Evolutionary conservation across 2,888 invertebrate genomes (phyloP), one percentile per base, ranked within the genome.

Genomic region (Scaptomyza reducta): DNA sequence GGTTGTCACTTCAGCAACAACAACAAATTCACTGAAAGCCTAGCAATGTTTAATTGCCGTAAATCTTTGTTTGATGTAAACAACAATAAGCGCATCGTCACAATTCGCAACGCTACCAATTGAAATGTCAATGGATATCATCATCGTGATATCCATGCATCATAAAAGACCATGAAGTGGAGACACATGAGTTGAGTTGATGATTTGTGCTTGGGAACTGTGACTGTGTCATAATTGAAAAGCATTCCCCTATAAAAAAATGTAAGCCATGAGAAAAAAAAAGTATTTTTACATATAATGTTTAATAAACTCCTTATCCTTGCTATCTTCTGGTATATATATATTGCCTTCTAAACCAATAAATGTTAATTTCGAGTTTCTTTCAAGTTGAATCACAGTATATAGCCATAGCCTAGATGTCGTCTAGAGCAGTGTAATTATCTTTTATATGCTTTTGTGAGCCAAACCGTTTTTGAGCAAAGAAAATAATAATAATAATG

Each of bases 1-100:
- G 88, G 79, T 79, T 87, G 81, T 81, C 76, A 79, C 82, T 79
- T 79, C 64, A 46, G 44, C 44, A 31, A 16, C 9, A 51, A 25
- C 41, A 14, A 40, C 53, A 56, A 33, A 56, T n/a, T n/a, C n/a
- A n/a, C 42, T 6, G 60, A 47, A 61, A 63, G 61, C 58, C 56
- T 68, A 38, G 59, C 40, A 82, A 84, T 89, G 90, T 85, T 91
- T 91, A 91, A 91, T 91, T 91, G 91, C 91, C 91, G 91, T 91
- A 90, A 91, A 91, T 89, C 88, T 90, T 84, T 90, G 90, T 90
- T 90, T 89, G 87, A 88, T 89, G 80, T 88, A 89, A 90, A 90
- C 83, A 90, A 87, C 83, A 80, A 80, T 76, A 71, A 68, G 76
- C 61, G 47, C 54, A 55, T 63, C 45, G 45, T 70, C 41, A 62